A percentile compares a stretch with the other conserved stretches of the same genome.
Evolutionary conservation across 2,888 invertebrate species (phyloP).

Genomic region (Macropis europaea): DNA sequence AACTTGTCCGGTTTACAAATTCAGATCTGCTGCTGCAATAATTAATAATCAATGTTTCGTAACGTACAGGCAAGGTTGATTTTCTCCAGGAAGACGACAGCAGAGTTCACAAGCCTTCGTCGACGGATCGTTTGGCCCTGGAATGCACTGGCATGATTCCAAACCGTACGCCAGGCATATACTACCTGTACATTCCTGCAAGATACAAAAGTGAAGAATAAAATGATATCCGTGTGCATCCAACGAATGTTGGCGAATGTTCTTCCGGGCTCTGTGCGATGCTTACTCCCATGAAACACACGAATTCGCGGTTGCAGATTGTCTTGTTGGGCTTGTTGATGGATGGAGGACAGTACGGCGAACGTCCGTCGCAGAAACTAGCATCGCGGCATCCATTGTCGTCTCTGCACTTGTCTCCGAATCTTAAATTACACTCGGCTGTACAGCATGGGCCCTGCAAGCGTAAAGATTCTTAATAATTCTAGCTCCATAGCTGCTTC

Average conservation of each 20-base stretch:
- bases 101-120: constrained; percentile 96
- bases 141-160: constrained; percentile 96
- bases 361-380: constrained; percentile 93
- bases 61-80: constrained; percentile 87
- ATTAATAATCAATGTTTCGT: background rate
- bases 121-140: constrained; percentile 88
- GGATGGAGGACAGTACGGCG: constrained; percentile 95
- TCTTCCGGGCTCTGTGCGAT: background rate
- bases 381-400: constrained; percentile 97
- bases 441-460: constrained; percentile 96
- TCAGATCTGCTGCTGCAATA: too few species aligned
- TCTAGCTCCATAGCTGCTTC: too few species aligned
- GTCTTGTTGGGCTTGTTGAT: constrained; percentile 96
- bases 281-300: constrained; percentile 97
- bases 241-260: background rate
- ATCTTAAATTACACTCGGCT: constrained; percentile 90
- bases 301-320: constrained; percentile 97
- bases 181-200: constrained; percentile 96
- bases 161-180: constrained; percentile 97
- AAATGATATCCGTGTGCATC: background rate
- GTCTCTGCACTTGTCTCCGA: constrained; percentile 93
- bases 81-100: constrained; percentile 92
- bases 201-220: background rate
- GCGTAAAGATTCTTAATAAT: too few species aligned
- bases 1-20: too few species aligned